Percentiles rank a stretch among this genome's conserved stretches.
Conservation (phyloP, 2,113 vertebrate species). For the Eretmochelys imbricata region DNA sequence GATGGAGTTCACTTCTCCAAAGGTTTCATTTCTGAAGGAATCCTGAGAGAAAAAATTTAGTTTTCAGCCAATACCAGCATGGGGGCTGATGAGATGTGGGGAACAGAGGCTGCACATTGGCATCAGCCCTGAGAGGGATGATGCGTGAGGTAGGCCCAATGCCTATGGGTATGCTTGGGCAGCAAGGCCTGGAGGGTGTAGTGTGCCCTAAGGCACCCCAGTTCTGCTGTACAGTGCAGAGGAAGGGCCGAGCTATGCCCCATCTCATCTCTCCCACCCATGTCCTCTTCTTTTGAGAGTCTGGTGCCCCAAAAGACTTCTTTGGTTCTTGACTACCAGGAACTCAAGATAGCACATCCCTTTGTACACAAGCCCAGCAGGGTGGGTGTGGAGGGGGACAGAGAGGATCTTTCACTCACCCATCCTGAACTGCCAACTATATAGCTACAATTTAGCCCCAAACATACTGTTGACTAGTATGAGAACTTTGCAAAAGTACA, state of each 20-base stretch:
- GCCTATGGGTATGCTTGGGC: background rate
- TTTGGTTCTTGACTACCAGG: background rate
- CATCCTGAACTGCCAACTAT: accelerated
- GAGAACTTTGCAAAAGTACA: background rate
- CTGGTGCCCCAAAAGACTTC: background rate
- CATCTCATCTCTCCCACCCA: background rate
- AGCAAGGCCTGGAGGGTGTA: background rate
- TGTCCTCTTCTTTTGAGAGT: background rate
- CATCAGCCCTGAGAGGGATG: background rate
- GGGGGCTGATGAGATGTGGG: background rate
- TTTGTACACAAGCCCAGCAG: background rate
- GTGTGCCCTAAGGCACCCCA: background rate
- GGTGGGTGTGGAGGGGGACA: too few relatives aligned
- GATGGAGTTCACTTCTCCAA: background rate
- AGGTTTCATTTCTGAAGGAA: background rate
- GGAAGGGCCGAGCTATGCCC: background rate
- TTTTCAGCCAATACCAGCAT: background rate
- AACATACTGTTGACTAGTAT: background rate
- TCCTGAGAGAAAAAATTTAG: background rate
- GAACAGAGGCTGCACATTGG: background rate
- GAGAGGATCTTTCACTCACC: background rate
- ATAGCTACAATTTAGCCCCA: background rate
- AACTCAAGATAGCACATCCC: background rate
- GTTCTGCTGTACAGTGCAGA: background rate
- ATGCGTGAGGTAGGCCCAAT: background rate